Conservation (phyloP, 2,113 vertebrate genomes). For the Poeciliopsis prolifica region DNA sequence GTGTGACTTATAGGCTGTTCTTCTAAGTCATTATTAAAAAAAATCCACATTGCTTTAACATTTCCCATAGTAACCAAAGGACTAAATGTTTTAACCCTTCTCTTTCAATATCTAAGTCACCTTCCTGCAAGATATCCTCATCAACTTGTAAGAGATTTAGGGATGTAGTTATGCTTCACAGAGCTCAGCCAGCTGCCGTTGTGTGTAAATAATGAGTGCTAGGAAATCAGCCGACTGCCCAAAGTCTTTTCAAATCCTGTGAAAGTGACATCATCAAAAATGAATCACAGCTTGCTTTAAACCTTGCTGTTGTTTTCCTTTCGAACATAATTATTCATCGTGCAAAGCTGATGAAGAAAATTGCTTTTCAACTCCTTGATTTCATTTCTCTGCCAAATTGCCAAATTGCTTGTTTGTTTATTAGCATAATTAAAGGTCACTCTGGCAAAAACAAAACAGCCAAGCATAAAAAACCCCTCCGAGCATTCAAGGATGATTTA, state of each 20-base stretch:
- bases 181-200: background rate
- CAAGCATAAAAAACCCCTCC: background rate
- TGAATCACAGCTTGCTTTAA: background rate
- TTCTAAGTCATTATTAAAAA: background rate
- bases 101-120: background rate
- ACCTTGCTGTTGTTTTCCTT: background rate
- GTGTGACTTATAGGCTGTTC: background rate
- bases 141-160: background rate
- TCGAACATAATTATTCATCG: background rate
- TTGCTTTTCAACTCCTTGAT: background rate
- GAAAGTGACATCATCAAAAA: background rate
- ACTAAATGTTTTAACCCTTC: background rate
- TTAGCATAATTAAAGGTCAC: constrained; percentile 6
- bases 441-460: background rate
- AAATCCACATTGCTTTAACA: no score
- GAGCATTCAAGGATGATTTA: background rate
- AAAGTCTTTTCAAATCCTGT: background rate
- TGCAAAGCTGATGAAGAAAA: background rate
- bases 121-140: background rate
- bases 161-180: background rate
- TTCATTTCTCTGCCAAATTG: background rate
- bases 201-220: background rate
- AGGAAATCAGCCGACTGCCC: background rate
- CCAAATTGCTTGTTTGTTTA: background rate
- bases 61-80: background rate